Base-by-base conservation (phyloP, 2,888 invertebrate genomes). In the Aphrophora alni region DNA sequence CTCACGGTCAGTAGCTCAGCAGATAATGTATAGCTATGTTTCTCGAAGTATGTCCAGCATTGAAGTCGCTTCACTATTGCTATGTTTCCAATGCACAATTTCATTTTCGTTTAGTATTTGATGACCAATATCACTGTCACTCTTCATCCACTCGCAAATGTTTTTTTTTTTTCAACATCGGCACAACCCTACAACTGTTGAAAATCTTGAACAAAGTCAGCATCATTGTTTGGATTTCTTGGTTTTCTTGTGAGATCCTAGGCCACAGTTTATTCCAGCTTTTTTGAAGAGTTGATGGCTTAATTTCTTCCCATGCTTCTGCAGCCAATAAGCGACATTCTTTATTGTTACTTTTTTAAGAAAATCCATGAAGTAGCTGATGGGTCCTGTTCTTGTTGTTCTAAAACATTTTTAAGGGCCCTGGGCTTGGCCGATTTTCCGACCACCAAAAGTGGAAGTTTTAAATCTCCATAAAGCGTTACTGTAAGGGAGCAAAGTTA, bases 301-400 rank as follows among this genome's bases (percentile, higher is more conserved):
- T 77, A 10, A 84, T 81, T 51, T 80, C 81, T 17, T 83, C 81
- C 82, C 83, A 84, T 8, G 83, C 82, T 51, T 73, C 71, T 38
- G 28, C 79, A 38, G 70, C 38, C 82, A 44, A 44, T 14, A 14
- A 44, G 10, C 10, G 33, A 44, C 8, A 2, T 10, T 14, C 14
- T 44, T 44, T 14, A 44, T 14, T 10, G 14, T 44, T 12, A 44
- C 44, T 14, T 44, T 44, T 44, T 44, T 44, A 44, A 44, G 44
- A 44, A 44, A 12, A 44, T 44, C 44, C 10, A 44, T 44, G 12
- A 44, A 17, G 44, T 44, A 8, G 17, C 44, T 44, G 44, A 7
- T 12, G 17, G 44, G 44, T 14, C 44, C 2, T 10, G 14, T 17
- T n/a, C 38, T 76, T 59, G 28, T 77, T 82, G 4, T 10, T 7